Evolutionary conservation across 1,140 invertebrate species (phyloP).

Genomic region (Cydia strobilella): DNA sequence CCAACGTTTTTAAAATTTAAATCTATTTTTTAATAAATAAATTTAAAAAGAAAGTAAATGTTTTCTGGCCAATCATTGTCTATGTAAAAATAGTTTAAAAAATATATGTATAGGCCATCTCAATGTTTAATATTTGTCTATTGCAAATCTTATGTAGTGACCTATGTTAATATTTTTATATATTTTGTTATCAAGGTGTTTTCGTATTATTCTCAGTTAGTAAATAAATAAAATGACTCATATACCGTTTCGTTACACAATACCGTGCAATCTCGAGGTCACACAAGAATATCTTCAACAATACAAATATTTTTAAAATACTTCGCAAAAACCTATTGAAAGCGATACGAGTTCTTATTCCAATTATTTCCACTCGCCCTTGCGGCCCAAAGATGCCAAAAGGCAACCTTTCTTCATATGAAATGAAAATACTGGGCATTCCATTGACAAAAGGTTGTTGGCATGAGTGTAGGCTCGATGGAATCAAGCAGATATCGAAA

Average conservation of each 20-base stretch:
- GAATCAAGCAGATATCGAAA: slow-evolving; percentile 21
- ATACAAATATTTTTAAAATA: background rate
- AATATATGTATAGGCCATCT: too few species aligned
- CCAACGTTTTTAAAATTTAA: too few species aligned
- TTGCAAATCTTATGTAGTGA: too few species aligned
- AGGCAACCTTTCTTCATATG: background rate
- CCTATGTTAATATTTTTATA: too few species aligned
- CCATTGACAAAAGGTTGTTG: background rate
- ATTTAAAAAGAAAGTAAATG: too few species aligned
- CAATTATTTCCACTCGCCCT: background rate
- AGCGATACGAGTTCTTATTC: background rate
- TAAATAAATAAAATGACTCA: background rate
- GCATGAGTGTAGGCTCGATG: background rate
- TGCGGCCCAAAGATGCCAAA: background rate
- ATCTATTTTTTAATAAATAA: too few species aligned
- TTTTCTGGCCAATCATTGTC: too few species aligned
- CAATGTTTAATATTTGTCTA: too few species aligned
- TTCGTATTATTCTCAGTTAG: too few species aligned
- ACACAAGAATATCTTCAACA: background rate
- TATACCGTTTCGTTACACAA: background rate
- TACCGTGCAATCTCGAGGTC: background rate
- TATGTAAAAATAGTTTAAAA: too few species aligned
- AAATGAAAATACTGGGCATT: background rate
- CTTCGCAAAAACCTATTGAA: background rate
- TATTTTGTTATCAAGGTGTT: too few species aligned